phyloP scores from a whole-genome alignment of 2,113 vertebrate genomes.

The Oreotrochilus melanogaster region DNA sequence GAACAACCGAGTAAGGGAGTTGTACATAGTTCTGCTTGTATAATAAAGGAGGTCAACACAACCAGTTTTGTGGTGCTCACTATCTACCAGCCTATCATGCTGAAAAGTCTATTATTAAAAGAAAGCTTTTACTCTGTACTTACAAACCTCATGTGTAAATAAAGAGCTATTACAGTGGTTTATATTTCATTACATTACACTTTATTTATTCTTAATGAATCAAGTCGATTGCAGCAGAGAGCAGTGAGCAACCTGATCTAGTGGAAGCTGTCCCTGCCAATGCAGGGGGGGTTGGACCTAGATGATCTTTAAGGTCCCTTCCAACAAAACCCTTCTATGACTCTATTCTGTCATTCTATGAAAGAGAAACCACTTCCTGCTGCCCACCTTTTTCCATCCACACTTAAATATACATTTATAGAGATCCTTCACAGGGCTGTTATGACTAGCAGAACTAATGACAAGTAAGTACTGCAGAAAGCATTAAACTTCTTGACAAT shows the following conservation, averaged over 20 bases:
- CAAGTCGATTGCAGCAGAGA: background rate
- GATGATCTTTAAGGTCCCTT: too few species aligned
- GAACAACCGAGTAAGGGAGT: conserved; percentile 76
- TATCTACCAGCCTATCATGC: conserved; percentile 67
- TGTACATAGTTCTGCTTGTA: conserved; percentile 80
- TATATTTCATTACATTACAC: background rate
- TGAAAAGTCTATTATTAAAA: background rate
- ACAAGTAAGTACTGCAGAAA: background rate
- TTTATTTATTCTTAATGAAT: background rate
- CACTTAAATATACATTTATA: background rate
- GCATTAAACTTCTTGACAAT: background rate
- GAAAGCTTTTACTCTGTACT: background rate
- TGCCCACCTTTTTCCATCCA: background rate
- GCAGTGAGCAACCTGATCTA: background rate
- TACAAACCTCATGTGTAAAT: background rate
- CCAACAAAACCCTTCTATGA: too few species aligned
- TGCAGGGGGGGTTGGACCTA: too few species aligned
- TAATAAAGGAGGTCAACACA: conserved; percentile 73
- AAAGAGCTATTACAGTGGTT: background rate
- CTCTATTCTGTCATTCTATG: background rate
- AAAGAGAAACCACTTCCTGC: background rate
- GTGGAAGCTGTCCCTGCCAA: too few species aligned
- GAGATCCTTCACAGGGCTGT: background rate
- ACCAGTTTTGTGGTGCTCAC: conserved; percentile 73
- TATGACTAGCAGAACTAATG: too few species aligned